These are phyloP conservation scores for Bombus picipes DNA, from an alignment of 1,140 invertebrate genomes.

Conservation along the genomic window DNA sequence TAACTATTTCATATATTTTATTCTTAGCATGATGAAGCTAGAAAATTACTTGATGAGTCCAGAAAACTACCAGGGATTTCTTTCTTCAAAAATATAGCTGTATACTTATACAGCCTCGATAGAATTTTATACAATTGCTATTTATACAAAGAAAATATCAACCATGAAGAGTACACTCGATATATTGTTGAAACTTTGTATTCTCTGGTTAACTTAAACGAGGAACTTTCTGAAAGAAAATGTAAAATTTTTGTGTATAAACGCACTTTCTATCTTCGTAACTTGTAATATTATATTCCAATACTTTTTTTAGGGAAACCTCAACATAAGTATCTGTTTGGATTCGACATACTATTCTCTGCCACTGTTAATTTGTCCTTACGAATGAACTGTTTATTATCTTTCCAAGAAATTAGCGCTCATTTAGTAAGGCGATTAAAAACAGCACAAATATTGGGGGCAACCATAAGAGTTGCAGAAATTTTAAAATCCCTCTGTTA, in stretches of 20 bases:
- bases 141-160: slow-evolving; percentile 59
- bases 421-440: slow-evolving; percentile 71
- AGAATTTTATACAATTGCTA: slow-evolving; percentile 68
- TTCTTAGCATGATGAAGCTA: slow-evolving; percentile 68
- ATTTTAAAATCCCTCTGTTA: slow-evolving; percentile 74
- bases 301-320: slow-evolving; percentile 22
- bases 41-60: slow-evolving; percentile 67
- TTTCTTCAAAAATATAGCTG: slow-evolving; percentile 49
- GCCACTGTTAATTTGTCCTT: slow-evolving; percentile 56
- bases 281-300: neutral
- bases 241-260: slow-evolving; percentile 57
- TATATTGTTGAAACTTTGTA: slow-evolving; percentile 69
- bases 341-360: slow-evolving; percentile 66
- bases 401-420: slow-evolving; percentile 69
- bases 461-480: slow-evolving; percentile 71
- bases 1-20: slow-evolving; percentile 38
- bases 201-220: slow-evolving; percentile 64
- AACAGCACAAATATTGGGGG: slow-evolving; percentile 70
- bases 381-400: slow-evolving; percentile 72
- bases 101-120: slow-evolving; percentile 67
- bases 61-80: slow-evolving; percentile 60
- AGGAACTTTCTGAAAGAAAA: slow-evolving; percentile 45
- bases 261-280: neutral
- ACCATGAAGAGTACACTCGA: slow-evolving; percentile 68
- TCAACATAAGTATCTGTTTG: slow-evolving; percentile 53